phyloP scores from a whole-genome alignment of 2,113 vertebrate species.

The Rhineura floridana region DNA sequence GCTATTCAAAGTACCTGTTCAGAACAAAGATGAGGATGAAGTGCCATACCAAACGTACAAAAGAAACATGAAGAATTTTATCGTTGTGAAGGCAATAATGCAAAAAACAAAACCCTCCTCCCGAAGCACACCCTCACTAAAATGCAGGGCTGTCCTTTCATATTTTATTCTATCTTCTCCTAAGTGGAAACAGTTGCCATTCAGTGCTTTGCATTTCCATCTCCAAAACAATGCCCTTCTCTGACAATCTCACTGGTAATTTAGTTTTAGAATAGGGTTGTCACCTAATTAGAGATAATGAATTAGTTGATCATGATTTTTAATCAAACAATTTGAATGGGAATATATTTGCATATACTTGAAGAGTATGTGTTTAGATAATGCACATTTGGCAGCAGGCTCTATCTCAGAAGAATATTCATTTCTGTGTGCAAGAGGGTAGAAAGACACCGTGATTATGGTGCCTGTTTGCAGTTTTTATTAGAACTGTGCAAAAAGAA shows the following conservation, averaged over 20 bases:
- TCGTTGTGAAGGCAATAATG: not conserved
- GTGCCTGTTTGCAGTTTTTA: not conserved
- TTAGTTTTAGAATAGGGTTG: not conserved
- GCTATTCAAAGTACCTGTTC: not conserved
- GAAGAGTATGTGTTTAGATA: not conserved
- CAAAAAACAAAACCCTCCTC: not conserved
- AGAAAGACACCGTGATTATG: not conserved
- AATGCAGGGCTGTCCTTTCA: not conserved
- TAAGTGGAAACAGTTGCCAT: not conserved
- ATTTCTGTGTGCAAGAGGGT: not conserved
- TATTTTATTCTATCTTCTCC: not conserved
- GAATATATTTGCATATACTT: not conserved
- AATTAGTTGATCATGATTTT: not conserved
- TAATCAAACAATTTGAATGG: not conserved
- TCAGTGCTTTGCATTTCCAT: not conserved
- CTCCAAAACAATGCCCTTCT: not conserved
- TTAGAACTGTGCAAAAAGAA: too few relatives aligned
- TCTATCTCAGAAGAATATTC: not conserved
- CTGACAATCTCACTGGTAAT: not conserved
- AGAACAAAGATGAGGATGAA: not conserved
- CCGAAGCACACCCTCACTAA: not conserved
- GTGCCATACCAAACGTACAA: not conserved
- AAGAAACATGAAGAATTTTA: not conserved
- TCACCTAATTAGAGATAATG: not conserved
- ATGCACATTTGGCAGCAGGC: not conserved